Base-by-base conservation (phyloP, 2,888 invertebrate genomes). In the Ommatoiulus sabulosus region DNA sequence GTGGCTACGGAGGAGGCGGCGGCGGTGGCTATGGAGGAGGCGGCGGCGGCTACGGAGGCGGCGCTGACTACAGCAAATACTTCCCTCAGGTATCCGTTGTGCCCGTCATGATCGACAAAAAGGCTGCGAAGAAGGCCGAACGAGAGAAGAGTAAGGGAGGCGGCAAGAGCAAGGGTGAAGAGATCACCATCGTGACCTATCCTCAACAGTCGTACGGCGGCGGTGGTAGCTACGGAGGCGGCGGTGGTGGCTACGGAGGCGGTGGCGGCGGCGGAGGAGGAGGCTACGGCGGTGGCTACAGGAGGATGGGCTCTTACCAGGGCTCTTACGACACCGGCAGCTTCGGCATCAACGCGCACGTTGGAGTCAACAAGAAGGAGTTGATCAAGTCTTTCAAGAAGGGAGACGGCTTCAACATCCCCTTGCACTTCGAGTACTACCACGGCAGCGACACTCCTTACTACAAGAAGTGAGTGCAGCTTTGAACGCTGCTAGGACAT, bases 71-170 rank as follows among this genome's bases (percentile, higher is more conserved):
- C 80, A 87, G 89, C 87, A 63, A 89, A 6, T 89, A 89, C 57
- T 89, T 89, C 84, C 89, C 89, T 8, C 87, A 89, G 57, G 89
- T 89, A 7, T 84, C 72, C n/a, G 89, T 89, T 0, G 84, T 89
- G 12, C 89, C 89, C 44, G 89, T 89, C 44, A 89, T 89, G 89
- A 89, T 89, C 63, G 89, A 89, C 52, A 89, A 35, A 44, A 89
- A 89, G 63, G 89, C 87, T 0, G 72, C 72, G n/a, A 89, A 89
- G 84, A 84, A 88, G 57, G 57, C 63, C 7, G 84, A 80, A 12
- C n/a, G 48, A 3, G 87, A 89, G 48, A 52, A 43, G 43, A 24
- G 6, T 0, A 89, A 87, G 87, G 17, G 15, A 7, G 48, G 44
- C 7, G 88, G 88, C 17, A 89, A 89, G 72, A 72, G 48, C 46